A percentile compares a stretch with the other conserved stretches of the same genome.
Conservation (phyloP, 2,888 invertebrate species). For the Plebejus argus region DNA sequence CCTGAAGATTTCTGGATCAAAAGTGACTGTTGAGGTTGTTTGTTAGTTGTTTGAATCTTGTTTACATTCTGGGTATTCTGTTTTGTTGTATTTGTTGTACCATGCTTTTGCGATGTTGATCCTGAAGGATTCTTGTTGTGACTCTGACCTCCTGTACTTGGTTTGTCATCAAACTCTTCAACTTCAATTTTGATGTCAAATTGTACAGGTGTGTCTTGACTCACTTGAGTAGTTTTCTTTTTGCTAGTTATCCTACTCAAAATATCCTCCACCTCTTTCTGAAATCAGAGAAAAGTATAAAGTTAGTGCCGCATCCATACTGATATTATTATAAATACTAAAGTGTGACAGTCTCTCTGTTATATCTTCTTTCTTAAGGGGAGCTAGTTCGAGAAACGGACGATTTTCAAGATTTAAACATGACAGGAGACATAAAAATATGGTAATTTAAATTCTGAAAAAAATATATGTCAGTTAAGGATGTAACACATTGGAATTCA, state of each 20-base stretch:
- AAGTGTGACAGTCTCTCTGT: too few species aligned
- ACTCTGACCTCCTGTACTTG: conserved; percentile 29
- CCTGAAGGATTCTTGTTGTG: not conserved
- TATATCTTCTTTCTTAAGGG: too few species aligned
- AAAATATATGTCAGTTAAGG: too few species aligned
- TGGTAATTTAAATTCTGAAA: too few species aligned
- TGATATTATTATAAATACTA: not conserved
- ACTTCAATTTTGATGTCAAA: conserved; percentile 48
- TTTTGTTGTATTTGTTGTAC: not conserved
- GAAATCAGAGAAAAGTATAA: conserved; percentile 31
- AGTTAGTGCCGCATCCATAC: not conserved
- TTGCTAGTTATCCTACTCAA: conserved; percentile 36
- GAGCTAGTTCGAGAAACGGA: too few species aligned
- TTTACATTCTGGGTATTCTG: not conserved
- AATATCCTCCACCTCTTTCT: conserved; percentile 40
- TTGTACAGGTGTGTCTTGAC: conserved; percentile 29
- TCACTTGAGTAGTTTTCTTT: conserved; percentile 21
- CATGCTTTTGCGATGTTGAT: not conserved
- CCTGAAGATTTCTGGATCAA: not conserved
- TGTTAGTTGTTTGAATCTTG: not conserved
- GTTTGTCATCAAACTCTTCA: conserved; percentile 41
- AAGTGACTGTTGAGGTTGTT: not conserved
- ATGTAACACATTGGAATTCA: too few species aligned
- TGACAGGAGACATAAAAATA: too few species aligned
- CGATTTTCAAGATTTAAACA: too few species aligned